Evolutionary conservation across 2,888 invertebrate species (phyloP).

Genomic region (Platypus cylindrus): DNA sequence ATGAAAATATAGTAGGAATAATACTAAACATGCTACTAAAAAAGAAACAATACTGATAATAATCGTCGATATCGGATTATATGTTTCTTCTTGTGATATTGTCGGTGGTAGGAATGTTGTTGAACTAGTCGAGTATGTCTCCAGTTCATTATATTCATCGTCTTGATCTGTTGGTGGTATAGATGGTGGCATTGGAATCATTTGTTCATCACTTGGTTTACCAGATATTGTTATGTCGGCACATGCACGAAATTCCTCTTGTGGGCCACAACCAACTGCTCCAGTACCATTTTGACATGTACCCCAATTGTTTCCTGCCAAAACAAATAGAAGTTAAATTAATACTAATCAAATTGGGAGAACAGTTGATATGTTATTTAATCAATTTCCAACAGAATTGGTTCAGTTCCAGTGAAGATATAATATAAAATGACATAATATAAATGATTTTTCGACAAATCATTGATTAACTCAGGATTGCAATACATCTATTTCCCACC

Average conservation of each 20-base stretch:
- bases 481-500: conserved; percentile 34
- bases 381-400: too few species aligned
- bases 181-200: conserved; percentile 27
- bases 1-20: conserved; percentile 59
- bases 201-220: conserved; percentile 34
- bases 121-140: conserved; percentile 23
- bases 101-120: conserved; percentile 28
- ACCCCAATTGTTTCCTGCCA: conserved; percentile 62
- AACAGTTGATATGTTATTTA: background rate
- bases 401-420: too few species aligned
- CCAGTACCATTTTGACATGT: conserved; percentile 58
- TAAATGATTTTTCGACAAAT: background rate
- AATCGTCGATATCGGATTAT: conserved; percentile 42
- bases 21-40: conserved; percentile 49
- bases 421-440: too few species aligned
- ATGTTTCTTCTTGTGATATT: conserved; percentile 26
- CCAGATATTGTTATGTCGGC: conserved; percentile 66
- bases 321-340: conserved; percentile 1
- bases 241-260: conserved; percentile 79
- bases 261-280: conserved; percentile 76
- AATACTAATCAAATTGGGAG: background rate
- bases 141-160: conserved; percentile 24
- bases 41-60: conserved; percentile 53
- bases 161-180: conserved; percentile 18
- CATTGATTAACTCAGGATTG: background rate